These are phyloP conservation scores for Fragariocoptes setiger DNA, from an alignment of 1,140 invertebrate species.

Conservation along the genomic window DNA sequence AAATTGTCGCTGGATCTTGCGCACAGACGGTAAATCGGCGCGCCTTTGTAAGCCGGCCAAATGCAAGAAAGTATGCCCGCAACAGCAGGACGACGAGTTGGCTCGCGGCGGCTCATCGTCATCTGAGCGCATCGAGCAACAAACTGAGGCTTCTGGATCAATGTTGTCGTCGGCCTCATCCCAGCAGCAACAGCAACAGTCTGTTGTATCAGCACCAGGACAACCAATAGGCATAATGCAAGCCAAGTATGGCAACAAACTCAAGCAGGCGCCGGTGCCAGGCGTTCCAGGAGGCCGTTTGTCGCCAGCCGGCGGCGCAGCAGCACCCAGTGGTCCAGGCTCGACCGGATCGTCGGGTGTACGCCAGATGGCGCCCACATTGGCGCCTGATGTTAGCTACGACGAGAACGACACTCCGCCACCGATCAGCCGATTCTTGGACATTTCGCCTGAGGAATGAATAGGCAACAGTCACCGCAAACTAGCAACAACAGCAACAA, in stretches of 20 bases:
- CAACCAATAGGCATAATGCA: constrained; percentile 11
- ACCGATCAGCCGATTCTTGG: background rate
- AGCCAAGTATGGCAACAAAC: constrained; percentile 30
- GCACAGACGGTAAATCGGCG: background rate
- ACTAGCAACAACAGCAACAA: background rate
- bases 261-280: background rate
- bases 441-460: background rate
- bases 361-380: background rate
- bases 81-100: constrained; percentile 23
- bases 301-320: background rate
- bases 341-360: background rate
- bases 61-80: background rate
- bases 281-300: background rate
- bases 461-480: background rate
- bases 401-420: background rate
- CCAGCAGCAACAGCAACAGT: too few species aligned
- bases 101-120: background rate
- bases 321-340: background rate
- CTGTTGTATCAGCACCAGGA: too few species aligned
- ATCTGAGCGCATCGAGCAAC: background rate
- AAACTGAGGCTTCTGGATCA: background rate
- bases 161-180: background rate
- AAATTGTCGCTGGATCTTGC: background rate
- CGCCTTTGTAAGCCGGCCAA: background rate
- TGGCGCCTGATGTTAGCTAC: constrained; percentile 1